phyloP scores from a whole-genome alignment of 2,888 invertebrate genomes.

The Desoria tigrina region DNA sequence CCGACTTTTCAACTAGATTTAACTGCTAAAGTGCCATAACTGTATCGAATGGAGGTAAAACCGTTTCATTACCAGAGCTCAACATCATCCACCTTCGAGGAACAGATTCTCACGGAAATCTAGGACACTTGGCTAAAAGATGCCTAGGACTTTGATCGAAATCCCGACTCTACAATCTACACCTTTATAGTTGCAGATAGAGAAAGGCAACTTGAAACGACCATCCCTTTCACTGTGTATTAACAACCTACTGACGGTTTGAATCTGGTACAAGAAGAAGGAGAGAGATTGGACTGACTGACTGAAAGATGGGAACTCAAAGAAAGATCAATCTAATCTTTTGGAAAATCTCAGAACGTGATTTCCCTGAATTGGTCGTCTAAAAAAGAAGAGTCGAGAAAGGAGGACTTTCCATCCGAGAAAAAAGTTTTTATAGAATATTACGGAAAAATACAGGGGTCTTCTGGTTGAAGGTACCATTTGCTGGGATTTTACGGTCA shows the following conservation, averaged over 20 bases:
- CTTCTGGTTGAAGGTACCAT: background rate
- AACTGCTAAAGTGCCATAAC: too few relatives aligned
- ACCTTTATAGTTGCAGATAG: too few relatives aligned
- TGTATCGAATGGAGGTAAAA: too few relatives aligned
- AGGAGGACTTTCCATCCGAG: background rate
- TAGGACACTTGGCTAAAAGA: too few relatives aligned
- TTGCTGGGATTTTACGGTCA: constrained; percentile 3
- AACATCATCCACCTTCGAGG: background rate
- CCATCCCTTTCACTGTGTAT: too few relatives aligned
- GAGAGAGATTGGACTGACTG: constrained; percentile 21
- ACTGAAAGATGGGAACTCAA: constrained; percentile 23
- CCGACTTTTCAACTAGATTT: too few relatives aligned
- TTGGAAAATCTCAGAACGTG: constrained; percentile 47
- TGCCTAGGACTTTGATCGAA: too few relatives aligned
- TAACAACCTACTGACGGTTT: background rate
- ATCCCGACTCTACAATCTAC: too few relatives aligned
- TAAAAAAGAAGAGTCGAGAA: constrained; percentile 3
- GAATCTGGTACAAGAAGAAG: constrained; percentile 1
- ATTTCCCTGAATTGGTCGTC: constrained; percentile 35
- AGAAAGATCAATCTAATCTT: constrained; percentile 48
- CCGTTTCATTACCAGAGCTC: too few relatives aligned
- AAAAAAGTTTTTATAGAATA: constrained; percentile 3
- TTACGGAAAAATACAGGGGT: too few relatives aligned
- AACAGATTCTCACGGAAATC: constrained; percentile 16
- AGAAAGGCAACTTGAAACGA: too few relatives aligned